Conservation (phyloP, 2,113 vertebrate species). For the Aspiorhynchus laticeps region DNA sequence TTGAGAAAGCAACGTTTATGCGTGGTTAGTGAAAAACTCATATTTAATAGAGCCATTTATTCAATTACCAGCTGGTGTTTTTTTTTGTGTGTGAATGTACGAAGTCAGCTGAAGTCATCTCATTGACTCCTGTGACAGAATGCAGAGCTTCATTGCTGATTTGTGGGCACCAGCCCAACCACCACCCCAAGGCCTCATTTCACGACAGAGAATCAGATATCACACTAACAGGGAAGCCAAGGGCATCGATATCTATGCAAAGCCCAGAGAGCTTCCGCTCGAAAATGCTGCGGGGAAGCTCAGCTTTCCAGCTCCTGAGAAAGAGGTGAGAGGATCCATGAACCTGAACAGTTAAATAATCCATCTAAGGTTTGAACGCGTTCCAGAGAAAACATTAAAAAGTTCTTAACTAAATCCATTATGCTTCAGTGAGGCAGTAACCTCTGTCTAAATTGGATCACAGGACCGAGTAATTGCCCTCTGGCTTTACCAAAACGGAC, state of each 20-base stretch:
- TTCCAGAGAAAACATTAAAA: slow-evolving; percentile 74
- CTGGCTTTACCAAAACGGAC: slow-evolving; percentile 56
- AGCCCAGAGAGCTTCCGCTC: background rate
- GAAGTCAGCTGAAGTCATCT: background rate
- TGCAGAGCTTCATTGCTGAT: background rate
- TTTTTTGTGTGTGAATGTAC: background rate
- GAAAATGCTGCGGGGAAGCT: background rate
- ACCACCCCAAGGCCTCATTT: background rate
- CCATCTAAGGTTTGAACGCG: slow-evolving; percentile 62
- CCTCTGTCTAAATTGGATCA: slow-evolving; percentile 71
- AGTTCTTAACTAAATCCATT: slow-evolving; percentile 71
- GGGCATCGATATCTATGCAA: background rate
- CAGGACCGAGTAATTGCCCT: slow-evolving; percentile 70
- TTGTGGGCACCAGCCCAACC: background rate
- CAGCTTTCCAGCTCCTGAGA: background rate
- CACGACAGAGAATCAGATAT: background rate
- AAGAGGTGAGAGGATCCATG: slow-evolving; percentile 4
- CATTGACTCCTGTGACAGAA: background rate
- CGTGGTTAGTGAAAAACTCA: too few relatives aligned
- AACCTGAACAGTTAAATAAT: slow-evolving; percentile 49
- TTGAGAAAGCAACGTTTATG: too few relatives aligned
- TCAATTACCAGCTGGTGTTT: too few relatives aligned
- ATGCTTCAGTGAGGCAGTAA: slow-evolving; percentile 61
- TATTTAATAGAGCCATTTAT: too few relatives aligned
- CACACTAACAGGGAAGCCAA: background rate